Conservation (phyloP, 2,888 invertebrate genomes). For the Plutella xylostella region DNA sequence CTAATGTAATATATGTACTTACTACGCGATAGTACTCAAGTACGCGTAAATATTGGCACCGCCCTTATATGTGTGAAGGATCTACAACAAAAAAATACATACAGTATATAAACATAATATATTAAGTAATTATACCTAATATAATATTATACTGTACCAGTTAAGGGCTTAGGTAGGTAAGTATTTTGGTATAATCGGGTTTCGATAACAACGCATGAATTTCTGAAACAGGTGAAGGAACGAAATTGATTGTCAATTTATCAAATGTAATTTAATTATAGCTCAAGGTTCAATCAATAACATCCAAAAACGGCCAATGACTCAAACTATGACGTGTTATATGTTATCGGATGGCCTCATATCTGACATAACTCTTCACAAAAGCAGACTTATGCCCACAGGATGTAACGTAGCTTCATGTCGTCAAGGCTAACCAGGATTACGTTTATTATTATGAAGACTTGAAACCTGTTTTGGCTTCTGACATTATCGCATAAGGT, state of each 20-base stretch:
- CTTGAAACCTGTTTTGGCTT: too few species aligned
- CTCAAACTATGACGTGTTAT: constrained; percentile 13
- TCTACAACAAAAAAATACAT: background rate
- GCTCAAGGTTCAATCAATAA: constrained; percentile 1
- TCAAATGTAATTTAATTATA: background rate
- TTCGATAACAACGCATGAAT: background rate
- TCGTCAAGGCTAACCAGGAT: too few species aligned
- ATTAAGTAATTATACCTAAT: background rate
- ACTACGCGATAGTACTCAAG: too few species aligned
- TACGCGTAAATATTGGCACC: too few species aligned
- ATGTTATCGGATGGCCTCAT: background rate
- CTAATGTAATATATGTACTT: too few species aligned
- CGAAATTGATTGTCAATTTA: background rate
- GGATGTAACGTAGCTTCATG: too few species aligned
- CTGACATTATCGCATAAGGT: too few species aligned
- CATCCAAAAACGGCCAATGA: constrained; percentile 19
- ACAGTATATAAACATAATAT: background rate
- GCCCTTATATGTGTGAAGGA: background rate
- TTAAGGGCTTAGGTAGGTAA: background rate
- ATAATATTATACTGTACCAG: background rate
- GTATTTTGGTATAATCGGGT: background rate
- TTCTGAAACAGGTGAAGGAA: background rate
- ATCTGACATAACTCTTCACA: background rate
- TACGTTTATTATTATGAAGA: too few species aligned
- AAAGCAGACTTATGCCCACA: too few species aligned